Base-by-base conservation (phyloP, 2,888 invertebrate species). In the Tenthredo livida region DNA sequence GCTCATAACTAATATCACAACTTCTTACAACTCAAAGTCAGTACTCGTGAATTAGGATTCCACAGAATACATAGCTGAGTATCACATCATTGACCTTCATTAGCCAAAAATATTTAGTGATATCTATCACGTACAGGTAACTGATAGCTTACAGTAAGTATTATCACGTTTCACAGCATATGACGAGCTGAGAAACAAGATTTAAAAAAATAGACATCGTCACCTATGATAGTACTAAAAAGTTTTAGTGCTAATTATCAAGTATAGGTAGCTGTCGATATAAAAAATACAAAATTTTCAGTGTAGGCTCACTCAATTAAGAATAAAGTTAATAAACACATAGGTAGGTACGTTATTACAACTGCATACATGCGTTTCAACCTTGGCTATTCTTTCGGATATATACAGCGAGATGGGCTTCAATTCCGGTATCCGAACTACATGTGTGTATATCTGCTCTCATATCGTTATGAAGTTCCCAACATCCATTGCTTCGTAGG, bases 371-470 rank as follows among this genome's bases (percentile, higher is more conserved):
- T 21, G 58, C 58, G 25, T 61, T 21, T 61, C 25, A 61, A 25
- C 61, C 25, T 61, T 25, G 25, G 61, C 25, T 61, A 61, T 61
- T 21, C 10, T 61, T 2, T 61, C 73, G 73, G 73, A 73, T 47
- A 25, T 73, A 73, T 21, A 73, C 43, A 73, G 73, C 73, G 21
- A 73, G 73, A 47, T 73, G 73, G n/a, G 73, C 43, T 12, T 73
- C 73, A 25, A 73, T 73, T 43, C 47, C 47, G 21, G 73, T 73
- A 25, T 47, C 47, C 4, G 33, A 73, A 40, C n/a, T 73, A 40
- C 73, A 47, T 73, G 40, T 73, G 40, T 9, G 5, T 25, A 43
- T 47, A 21, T 21, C 73, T 73, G 29, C 37, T 25, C 10, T 40
- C 25, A 73, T 2, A 25, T 73, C 73, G 47, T 73, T 73, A 37